phyloP scores from a whole-genome alignment of 2,888 invertebrate species.

The Philereme transversata region DNA sequence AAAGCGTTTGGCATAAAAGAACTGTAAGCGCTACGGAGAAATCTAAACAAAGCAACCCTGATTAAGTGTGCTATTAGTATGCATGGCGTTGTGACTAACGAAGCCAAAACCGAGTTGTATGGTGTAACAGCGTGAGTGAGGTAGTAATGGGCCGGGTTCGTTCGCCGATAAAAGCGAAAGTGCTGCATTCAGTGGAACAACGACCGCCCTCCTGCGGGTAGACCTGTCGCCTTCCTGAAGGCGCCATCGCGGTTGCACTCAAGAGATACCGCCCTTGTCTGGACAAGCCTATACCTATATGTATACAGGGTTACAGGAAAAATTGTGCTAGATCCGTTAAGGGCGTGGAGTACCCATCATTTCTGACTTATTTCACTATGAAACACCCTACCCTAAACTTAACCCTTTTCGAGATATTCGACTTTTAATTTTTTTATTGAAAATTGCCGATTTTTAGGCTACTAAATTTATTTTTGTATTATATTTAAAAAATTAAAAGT shows the following conservation, averaged over 20 bases:
- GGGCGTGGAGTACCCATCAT: no score
- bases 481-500: no score
- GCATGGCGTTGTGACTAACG: slow-evolving; percentile 67
- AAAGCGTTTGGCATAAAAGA: slow-evolving; percentile 47
- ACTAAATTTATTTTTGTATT: no score
- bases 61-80: slow-evolving; percentile 69
- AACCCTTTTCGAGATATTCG: no score
- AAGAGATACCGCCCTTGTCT: neutral
- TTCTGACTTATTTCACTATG: no score
- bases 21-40: slow-evolving; percentile 57
- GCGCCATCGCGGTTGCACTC: slow-evolving; percentile 24
- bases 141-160: slow-evolving; percentile 81
- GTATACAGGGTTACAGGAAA: no score
- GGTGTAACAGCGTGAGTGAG: slow-evolving; percentile 78
- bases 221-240: slow-evolving; percentile 64
- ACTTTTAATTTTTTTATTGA: no score
- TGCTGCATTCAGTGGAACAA: slow-evolving; percentile 81
- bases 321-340: no score
- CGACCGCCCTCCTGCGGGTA: slow-evolving; percentile 74
- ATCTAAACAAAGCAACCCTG: slow-evolving; percentile 73
- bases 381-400: no score
- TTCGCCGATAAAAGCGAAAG: slow-evolving; percentile 83
- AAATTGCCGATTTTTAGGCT: no score
- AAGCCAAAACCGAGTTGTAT: slow-evolving; percentile 69
- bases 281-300: no score